phyloP scores from a whole-genome alignment of 2,888 invertebrate species.

The Acrobasis suavella region DNA sequence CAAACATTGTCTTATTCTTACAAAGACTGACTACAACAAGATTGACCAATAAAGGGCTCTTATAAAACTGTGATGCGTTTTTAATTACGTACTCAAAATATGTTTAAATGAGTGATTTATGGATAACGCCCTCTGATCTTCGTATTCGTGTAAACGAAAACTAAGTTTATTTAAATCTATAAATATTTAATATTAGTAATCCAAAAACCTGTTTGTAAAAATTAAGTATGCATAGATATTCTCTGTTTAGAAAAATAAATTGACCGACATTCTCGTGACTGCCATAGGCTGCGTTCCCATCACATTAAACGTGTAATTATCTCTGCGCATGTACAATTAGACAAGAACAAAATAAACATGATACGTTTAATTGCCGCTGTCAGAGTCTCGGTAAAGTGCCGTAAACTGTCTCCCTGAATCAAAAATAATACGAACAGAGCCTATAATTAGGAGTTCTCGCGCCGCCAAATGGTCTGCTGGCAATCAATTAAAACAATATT shows the following conservation, averaged over 20 bases:
- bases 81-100: constrained; percentile 26
- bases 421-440: constrained; percentile 57
- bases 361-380: constrained; percentile 65
- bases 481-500: constrained; percentile 82
- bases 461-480: constrained; percentile 77
- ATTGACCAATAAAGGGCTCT: constrained; percentile 19
- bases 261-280: not conserved
- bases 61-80: constrained; percentile 30
- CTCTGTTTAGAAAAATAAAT: not conserved
- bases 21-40: constrained; percentile 5
- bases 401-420: constrained; percentile 52
- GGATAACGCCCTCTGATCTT: too few species aligned
- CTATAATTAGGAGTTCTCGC: constrained; percentile 66
- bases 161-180: too few species aligned
- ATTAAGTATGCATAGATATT: too few species aligned
- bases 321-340: constrained; percentile 20
- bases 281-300: not conserved
- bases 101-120: constrained; percentile 9
- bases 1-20: constrained; percentile 22
- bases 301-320: constrained; percentile 25
- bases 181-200: too few species aligned
- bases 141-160: too few species aligned
- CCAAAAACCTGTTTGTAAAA: too few species aligned
- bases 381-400: constrained; percentile 48
- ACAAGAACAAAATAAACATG: constrained; percentile 49